These are phyloP conservation scores for Ruditapes philippinarum DNA, from an alignment of 1,140 invertebrate species.

Conservation along the genomic window DNA sequence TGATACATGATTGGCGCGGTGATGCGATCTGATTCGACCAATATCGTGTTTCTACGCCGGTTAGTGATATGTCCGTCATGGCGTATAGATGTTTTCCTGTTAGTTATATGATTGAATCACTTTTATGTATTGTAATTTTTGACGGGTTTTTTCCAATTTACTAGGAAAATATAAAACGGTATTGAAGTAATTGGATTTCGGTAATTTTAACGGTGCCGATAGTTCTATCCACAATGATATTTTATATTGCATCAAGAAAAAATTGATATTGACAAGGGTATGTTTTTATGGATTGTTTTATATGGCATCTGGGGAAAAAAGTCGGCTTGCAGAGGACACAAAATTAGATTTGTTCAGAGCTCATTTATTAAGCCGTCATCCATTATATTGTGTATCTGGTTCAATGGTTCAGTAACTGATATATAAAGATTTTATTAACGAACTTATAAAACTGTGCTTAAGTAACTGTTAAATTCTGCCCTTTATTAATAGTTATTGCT, in stretches of 20 bases:
- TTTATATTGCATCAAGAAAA: neutral
- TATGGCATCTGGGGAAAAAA: no score
- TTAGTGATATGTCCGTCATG: neutral
- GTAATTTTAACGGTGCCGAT: neutral
- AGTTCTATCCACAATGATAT: neutral
- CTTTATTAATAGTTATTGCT: no score
- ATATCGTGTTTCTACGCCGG: neutral
- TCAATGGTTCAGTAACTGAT: no score
- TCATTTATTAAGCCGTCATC: no score
- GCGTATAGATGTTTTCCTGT: neutral
- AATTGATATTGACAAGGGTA: neutral
- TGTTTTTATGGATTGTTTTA: neutral
- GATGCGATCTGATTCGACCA: neutral
- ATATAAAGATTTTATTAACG: no score
- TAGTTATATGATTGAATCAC: neutral
- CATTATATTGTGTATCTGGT: no score
- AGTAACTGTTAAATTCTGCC: no score
- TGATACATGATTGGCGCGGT: slow-evolving; percentile 8
- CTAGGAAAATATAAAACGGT: neutral
- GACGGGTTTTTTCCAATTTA: slow-evolving; percentile 11
- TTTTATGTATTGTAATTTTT: neutral
- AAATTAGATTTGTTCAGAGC: no score
- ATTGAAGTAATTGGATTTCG: neutral
- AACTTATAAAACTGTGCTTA: no score
- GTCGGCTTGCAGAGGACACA: no score